These are phyloP conservation scores for Watsonalla binaria DNA, from an alignment of 2,888 invertebrate genomes.

Conservation along the genomic window DNA sequence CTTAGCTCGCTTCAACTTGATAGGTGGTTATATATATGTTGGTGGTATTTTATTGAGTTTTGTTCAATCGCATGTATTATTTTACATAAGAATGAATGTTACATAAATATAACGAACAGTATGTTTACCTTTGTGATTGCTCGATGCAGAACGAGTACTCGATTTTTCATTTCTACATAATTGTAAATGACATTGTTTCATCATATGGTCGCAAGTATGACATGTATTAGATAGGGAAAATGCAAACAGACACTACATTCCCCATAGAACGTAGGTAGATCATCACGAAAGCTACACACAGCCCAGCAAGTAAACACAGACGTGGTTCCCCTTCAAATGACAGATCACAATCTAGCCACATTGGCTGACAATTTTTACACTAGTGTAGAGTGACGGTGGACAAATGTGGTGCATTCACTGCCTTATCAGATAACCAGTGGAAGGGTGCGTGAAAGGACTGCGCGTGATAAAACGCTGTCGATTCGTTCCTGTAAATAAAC, in stretches of 20 bases:
- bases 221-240: neutral
- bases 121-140: too few relatives aligned
- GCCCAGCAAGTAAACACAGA: constrained; percentile 28
- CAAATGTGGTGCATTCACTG: constrained; percentile 72
- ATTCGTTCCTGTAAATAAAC: constrained; percentile 67
- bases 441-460: constrained; percentile 70
- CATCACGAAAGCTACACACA: constrained; percentile 14
- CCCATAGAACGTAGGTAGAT: neutral
- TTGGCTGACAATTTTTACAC: constrained; percentile 76
- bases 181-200: constrained; percentile 5
- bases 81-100: constrained; percentile 3
- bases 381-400: constrained; percentile 65
- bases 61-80: constrained; percentile 29
- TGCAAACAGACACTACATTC: neutral
- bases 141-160: too few relatives aligned
- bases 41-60: constrained; percentile 41
- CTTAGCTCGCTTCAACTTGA: constrained; percentile 56
- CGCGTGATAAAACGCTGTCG: constrained; percentile 65
- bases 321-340: constrained; percentile 53
- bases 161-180: too few relatives aligned
- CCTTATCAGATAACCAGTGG: constrained; percentile 69
- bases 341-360: constrained; percentile 71
- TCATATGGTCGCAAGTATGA: neutral
- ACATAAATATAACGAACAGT: too few relatives aligned
- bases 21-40: constrained; percentile 52